Base-by-base conservation (phyloP, 2,797 vertebrate species). In the Gallinago stenura region DNA sequence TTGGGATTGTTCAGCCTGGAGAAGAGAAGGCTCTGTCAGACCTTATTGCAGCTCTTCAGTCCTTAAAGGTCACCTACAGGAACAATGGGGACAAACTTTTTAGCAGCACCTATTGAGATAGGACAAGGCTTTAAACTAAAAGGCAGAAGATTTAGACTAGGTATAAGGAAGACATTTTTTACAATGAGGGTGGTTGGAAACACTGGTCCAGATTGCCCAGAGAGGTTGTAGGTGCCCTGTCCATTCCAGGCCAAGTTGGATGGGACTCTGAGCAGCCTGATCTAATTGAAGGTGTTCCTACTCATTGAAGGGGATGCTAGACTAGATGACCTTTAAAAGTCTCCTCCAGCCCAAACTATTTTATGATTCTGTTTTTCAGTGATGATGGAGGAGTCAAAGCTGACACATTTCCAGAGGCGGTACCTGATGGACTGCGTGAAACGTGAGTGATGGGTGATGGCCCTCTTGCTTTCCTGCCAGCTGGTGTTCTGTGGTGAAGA, bases 341-440 rank as follows among this genome's bases (percentile, higher is more conserved):
- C 39, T 15, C 20, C 43, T 43, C 39, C 41, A 64, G 43, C 61
- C 61, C 61, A 64, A 43, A 31, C 20, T 64, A 22, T 43, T 43
- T 28, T 22, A 43, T 26, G 39, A 64, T 43, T 43, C 61, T 43
- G 9, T 95, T 72, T 97, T 97, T 51, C 96, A 99, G 99, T 95
- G 30, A 99, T 99, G 99, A 99, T 99, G 99, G 97, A 98, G 93
- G 98, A 99, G 92, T 98, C 98, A 19, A 98, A 90, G 46, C 97
- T 99, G 86, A 98, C 97, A 4, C 97, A 79, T 71, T 98, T 98
- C 86, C 99, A 99, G 90, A 98, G 97, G 95, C 98, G 98, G 68
- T 97, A 98, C 95, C 97, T 99, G 93, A 97, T 96, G 90, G 95
- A 98, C 68, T 96, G 85, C 31, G 56, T 99, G 62, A 97, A 98